Base-by-base conservation (phyloP, 2,113 vertebrate species). In the Hucho hucho region DNA sequence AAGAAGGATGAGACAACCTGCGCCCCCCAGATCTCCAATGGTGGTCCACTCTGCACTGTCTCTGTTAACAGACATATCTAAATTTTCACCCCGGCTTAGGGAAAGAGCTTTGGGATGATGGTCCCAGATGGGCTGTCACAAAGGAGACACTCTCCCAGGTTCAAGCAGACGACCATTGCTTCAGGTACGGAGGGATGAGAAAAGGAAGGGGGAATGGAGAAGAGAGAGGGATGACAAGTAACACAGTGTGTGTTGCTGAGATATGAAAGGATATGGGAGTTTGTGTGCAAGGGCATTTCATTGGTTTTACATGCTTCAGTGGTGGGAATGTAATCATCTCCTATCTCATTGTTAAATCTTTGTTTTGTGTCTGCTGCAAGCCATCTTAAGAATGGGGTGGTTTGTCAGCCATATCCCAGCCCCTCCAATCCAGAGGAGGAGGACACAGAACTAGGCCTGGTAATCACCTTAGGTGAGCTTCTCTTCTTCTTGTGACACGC, bases 401-500 rank as follows among this genome's bases (percentile, higher is more conserved):
- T 73, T 14, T 37, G 22, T 6, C 24, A 24, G 6, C 65, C 16
- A 32, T 28, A 26, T 9, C 72, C 24, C 28, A 80, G 81, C 26
- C 68, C 66, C 28, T 59, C 63, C 43, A 84, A 84, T 7, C 63
- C 74, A 12, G 67, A 69, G 1, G 85, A 69, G 1, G 85, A 90
- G 49, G 89, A 91, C 69, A 75, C 70, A 3, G 90, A 88, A 49
- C 78, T 88, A 56, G 90, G 88, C 56, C 83, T 92, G 47, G 89
- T 92, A 72, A 87, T 94, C 76, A 90, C 77, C 0, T 46, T 91
- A 72, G 92, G 91, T 92, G 84, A 88, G 87, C 75, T 29, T 9
- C 12, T 9, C 26, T 59, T 53, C n/a, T 20, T 22, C 14, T 28
- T 58, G 69, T 71, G 29, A 37, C 28, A 14, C 18, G 13, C 14